Conservation (phyloP, 2,888 invertebrate genomes). For the Pterostichus madidus region DNA sequence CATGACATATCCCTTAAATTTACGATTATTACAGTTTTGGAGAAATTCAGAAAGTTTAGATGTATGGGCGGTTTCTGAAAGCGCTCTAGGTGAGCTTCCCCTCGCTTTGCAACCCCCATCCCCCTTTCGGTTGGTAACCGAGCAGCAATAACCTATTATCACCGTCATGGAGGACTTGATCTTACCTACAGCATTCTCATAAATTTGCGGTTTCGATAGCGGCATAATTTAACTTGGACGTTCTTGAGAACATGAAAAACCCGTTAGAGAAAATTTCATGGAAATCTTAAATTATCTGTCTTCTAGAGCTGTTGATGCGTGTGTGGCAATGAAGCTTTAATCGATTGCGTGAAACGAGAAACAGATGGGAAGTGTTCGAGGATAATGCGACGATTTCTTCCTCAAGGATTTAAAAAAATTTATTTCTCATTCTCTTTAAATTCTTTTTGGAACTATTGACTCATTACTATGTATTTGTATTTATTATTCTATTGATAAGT, state of each 20-base stretch:
- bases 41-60: constrained; percentile 70
- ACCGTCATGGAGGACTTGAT: constrained; percentile 61
- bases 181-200: constrained; percentile 61
- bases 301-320: constrained; percentile 19
- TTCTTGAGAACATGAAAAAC: constrained; percentile 48
- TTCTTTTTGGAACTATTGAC: background rate
- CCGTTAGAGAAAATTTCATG: constrained; percentile 29
- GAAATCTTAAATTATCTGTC: constrained; percentile 15
- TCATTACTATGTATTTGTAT: no score
- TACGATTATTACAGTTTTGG: constrained; percentile 72
- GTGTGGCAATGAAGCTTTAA: constrained; percentile 20
- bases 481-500: no score
- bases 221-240: constrained; percentile 47
- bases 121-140: constrained; percentile 17
- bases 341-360: constrained; percentile 16
- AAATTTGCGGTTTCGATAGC: constrained; percentile 61
- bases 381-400: background rate
- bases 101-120: background rate
- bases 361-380: background rate
- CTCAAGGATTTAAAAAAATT: background rate
- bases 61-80: constrained; percentile 65
- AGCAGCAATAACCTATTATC: constrained; percentile 65
- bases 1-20: constrained; percentile 69
- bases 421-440: background rate
- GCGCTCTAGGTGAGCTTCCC: constrained; percentile 14